These are phyloP conservation scores for Agriopis leucophaearia DNA, from an alignment of 2,888 invertebrate species.

Conservation along the genomic window DNA sequence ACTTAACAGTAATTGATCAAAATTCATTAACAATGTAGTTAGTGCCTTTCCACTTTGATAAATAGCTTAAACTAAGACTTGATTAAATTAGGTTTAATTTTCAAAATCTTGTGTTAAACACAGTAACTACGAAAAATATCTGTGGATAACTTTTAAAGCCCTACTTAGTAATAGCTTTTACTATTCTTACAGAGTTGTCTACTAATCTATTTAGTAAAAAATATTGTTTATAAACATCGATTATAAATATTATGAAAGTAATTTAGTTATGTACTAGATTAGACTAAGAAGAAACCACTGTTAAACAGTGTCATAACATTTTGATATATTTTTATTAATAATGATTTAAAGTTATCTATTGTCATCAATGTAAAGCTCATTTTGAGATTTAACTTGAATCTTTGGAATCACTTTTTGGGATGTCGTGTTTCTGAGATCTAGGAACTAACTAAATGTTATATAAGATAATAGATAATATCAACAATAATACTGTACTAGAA, in stretches of 20 bases:
- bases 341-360: slow-evolving; percentile 65
- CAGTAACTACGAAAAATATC: slow-evolving; percentile 25
- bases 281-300: slow-evolving; percentile 51
- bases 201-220: slow-evolving; percentile 10
- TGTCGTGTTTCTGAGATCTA: slow-evolving; percentile 69
- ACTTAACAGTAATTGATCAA: slow-evolving; percentile 44
- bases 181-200: not conserved
- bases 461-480: slow-evolving; percentile 32
- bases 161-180: slow-evolving; percentile 26
- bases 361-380: slow-evolving; percentile 75
- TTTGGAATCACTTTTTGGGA: slow-evolving; percentile 74
- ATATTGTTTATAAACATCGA: slow-evolving; percentile 16
- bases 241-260: slow-evolving; percentile 15
- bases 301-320: slow-evolving; percentile 61
- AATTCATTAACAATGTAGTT: slow-evolving; percentile 27
- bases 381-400: slow-evolving; percentile 51
- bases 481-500: slow-evolving; percentile 48
- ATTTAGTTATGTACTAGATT: slow-evolving; percentile 15
- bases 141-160: slow-evolving; percentile 15
- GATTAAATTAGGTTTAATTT: not conserved
- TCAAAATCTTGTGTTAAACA: slow-evolving; percentile 35
- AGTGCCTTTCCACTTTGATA: slow-evolving; percentile 36
- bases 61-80: slow-evolving; percentile 16
- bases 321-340: slow-evolving; percentile 54
- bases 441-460: slow-evolving; percentile 45